Percentiles rank a stretch among this genome's conserved stretches.
phyloP scores from a whole-genome alignment of 2,797 vertebrate genomes.

The Urophycis tenuis region DNA sequence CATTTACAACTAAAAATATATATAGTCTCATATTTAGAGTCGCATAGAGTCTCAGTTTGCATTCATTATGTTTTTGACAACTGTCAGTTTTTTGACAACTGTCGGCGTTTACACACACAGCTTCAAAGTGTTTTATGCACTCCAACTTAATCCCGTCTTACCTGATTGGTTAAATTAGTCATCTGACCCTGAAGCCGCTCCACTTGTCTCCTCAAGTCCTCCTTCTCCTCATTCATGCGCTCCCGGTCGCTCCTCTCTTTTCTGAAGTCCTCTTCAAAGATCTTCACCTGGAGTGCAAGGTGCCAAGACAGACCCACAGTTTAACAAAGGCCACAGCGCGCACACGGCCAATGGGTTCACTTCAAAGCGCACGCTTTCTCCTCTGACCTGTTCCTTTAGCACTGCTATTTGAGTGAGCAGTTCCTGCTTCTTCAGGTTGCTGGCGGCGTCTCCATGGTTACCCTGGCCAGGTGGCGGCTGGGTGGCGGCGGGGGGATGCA shows the following conservation, averaged over 20 bases:
- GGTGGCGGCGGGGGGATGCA: constrained; percentile 74
- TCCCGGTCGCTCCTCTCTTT: constrained; percentile 93
- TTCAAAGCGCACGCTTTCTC: neutral
- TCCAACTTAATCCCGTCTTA: constrained; percentile 33
- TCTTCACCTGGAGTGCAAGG: constrained; percentile 79
- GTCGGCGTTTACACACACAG: neutral
- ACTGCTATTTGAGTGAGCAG: constrained; percentile 91
- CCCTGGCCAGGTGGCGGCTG: constrained; percentile 68
- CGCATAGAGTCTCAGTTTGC: no score
- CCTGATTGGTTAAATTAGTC: constrained; percentile 83
- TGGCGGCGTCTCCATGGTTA: constrained; percentile 69
- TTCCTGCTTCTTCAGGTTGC: constrained; percentile 81
- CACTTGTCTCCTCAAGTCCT: constrained; percentile 88
- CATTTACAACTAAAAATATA: no score
- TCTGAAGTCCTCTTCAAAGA: constrained; percentile 97
- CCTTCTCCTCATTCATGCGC: constrained; percentile 98
- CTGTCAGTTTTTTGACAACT: no score
- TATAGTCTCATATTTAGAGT: no score
- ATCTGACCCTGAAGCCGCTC: constrained; percentile 90
- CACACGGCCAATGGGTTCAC: neutral
- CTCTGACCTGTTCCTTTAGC: constrained; percentile 89
- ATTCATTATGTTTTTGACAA: no score
- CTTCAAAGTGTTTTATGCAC: neutral
- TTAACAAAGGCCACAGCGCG: neutral
- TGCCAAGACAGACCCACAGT: neutral